Evolutionary conservation across 2,113 vertebrate genomes (phyloP).

Genomic region (Tychaedon coryphoeus): DNA sequence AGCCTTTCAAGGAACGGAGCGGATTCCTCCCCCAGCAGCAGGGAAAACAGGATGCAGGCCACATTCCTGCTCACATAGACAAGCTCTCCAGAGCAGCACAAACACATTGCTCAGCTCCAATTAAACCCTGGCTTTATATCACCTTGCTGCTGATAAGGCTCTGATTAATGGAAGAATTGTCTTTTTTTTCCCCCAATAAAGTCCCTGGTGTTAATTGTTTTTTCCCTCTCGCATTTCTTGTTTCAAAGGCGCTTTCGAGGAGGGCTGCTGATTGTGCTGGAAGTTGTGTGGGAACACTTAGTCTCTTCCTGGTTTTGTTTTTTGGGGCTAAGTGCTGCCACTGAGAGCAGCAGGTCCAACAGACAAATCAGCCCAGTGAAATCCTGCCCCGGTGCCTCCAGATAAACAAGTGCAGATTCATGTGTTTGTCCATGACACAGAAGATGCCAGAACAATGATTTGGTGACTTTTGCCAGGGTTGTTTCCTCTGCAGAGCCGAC

Average conservation of each 20-base stretch:
- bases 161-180: slow-evolving; percentile 74
- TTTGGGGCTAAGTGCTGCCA: slow-evolving; percentile 29
- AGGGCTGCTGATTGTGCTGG: slow-evolving; percentile 69
- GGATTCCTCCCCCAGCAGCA: slow-evolving; percentile 44
- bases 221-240: slow-evolving; percentile 53
- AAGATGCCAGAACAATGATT: slow-evolving; percentile 37
- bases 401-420: slow-evolving; percentile 34
- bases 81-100: slow-evolving; percentile 61
- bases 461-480: slow-evolving; percentile 17
- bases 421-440: slow-evolving; percentile 30
- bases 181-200: slow-evolving; percentile 22
- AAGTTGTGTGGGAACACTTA: slow-evolving; percentile 74
- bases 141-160: slow-evolving; percentile 70
- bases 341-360: not conserved
- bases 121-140: slow-evolving; percentile 72
- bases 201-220: slow-evolving; percentile 31
- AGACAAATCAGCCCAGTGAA: not conserved
- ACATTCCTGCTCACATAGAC: slow-evolving; percentile 77
- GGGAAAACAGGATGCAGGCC: slow-evolving; percentile 86
- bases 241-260: slow-evolving; percentile 46
- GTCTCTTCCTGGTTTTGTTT: slow-evolving; percentile 86
- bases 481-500: not conserved
- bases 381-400: slow-evolving; percentile 6
- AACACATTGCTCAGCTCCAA: slow-evolving; percentile 64
- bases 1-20: slow-evolving; percentile 30